These are phyloP conservation scores for Cottus gobio DNA, from an alignment of 2,113 vertebrate genomes.

Conservation along the genomic window DNA sequence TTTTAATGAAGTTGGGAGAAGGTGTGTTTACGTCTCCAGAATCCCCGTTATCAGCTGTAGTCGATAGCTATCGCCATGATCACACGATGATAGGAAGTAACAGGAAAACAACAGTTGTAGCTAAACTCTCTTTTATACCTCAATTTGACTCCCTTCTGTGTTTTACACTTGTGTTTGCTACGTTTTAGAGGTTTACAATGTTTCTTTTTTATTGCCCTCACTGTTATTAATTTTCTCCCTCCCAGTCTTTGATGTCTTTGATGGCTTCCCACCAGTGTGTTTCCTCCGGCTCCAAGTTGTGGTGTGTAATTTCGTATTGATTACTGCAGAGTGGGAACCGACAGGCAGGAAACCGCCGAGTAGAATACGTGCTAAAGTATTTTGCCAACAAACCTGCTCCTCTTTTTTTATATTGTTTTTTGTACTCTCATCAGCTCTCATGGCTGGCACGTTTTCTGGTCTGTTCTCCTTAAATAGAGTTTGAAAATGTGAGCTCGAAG, in stretches of 20 bases:
- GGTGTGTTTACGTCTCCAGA: not conserved
- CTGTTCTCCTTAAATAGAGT: not conserved
- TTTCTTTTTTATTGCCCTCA: not conserved
- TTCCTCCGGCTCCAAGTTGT: constrained; percentile 28
- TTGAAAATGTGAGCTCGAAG: not conserved
- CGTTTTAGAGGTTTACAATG: too few species aligned
- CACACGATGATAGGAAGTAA: not conserved
- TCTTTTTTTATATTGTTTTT: not conserved
- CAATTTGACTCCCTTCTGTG: too few species aligned
- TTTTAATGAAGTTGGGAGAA: not conserved
- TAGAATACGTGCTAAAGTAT: constrained; percentile 1
- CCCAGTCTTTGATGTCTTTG: not conserved
- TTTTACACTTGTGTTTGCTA: not conserved
- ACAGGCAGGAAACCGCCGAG: not conserved
- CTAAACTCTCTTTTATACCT: not conserved
- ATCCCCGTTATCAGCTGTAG: not conserved
- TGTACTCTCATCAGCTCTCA: not conserved
- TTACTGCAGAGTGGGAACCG: constrained; percentile 7
- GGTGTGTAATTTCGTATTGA: constrained; percentile 20
- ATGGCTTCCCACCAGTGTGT: not conserved
- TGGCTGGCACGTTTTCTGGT: not conserved
- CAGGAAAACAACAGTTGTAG: too few species aligned
- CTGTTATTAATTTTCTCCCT: constrained; percentile 18
- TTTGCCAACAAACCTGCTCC: constrained; percentile 2
- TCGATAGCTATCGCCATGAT: not conserved